Base-by-base conservation (phyloP, 2,797 vertebrate species). In the Pseudocheirus occidentalis region DNA sequence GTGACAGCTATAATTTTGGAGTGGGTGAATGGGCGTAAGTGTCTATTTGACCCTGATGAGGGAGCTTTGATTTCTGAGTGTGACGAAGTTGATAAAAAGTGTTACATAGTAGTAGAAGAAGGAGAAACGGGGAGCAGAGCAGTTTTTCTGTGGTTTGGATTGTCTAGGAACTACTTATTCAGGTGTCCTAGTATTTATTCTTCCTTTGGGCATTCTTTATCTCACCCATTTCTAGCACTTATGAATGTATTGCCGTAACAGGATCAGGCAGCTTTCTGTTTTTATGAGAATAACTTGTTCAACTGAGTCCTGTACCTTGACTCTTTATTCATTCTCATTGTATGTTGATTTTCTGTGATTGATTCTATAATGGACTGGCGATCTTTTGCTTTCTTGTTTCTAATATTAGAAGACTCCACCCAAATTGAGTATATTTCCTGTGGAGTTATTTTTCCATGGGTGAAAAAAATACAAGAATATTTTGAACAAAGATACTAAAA, bases 401-500 rank as follows among this genome's bases (percentile, higher is more conserved):
- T 98, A 54, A 96, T 97, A 95, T 98, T 97, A 90, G 94, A 94
- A 97, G 40, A 46, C 13, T 27, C 3, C 10, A 46, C 96, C 96
- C 97, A 96, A 96, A 97, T 98, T 94, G 95, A 95, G 73, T 94
- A 56, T 95, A 97, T 98, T 97, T 98, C 59, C 94, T 95, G 81
- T 97, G 73, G 9, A 40, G 73, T 28, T 50, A 87, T 94, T 97
- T 96, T 93, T 90, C 92, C 87, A 98, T 96, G 93, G 97, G 94
- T 66, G 96, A 96, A 94, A 91, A 96, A 97, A 95, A 97, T 95
- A 90, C 97, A 97, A 98, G 96, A 93, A 93, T 96, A 93, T 97
- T 98, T 97, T 95, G 81, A 96, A 97, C 94, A 96, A 96, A 97
- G 96, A 97, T 97, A 97, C 53, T 54, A 98, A 97, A 98, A 95